phyloP scores from a whole-genome alignment of 2,888 invertebrate species.

The Frankliniella fusca region DNA sequence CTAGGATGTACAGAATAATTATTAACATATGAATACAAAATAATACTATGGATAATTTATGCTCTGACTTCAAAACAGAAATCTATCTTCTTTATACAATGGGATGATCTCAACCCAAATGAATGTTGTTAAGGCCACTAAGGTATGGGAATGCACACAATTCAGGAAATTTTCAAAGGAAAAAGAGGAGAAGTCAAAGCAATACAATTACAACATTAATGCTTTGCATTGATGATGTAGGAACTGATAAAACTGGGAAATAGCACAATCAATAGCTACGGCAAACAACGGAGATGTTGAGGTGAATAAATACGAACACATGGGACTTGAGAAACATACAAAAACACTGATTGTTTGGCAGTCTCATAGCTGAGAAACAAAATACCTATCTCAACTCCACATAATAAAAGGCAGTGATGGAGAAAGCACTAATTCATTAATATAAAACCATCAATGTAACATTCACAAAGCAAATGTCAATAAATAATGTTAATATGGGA shows the following conservation, averaged over 20 bases:
- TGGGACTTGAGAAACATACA: not conserved
- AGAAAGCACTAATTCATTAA: not conserved
- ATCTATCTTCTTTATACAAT: not conserved
- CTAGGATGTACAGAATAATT: slow-evolving; percentile 16
- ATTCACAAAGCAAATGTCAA: not conserved
- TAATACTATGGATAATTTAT: slow-evolving; percentile 23
- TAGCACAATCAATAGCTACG: not conserved
- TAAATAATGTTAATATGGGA: not conserved
- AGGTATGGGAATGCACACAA: slow-evolving; percentile 10
- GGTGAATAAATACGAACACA: slow-evolving; percentile 5
- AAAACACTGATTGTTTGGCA: slow-evolving; percentile 6
- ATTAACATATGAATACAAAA: slow-evolving; percentile 14
- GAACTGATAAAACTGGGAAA: not conserved
- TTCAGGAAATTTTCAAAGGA: not conserved
- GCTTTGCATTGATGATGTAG: not conserved
- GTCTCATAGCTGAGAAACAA: not conserved
- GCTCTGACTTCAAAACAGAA: not conserved
- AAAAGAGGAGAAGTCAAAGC: not conserved
- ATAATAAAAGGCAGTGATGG: slow-evolving; percentile 3
- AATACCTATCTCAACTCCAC: not conserved
- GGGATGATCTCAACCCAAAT: not conserved
- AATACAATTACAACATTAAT: not conserved
- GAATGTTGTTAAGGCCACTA: slow-evolving; percentile 13
- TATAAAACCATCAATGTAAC: not conserved
- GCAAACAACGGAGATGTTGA: not conserved